These are phyloP conservation scores for Halcyon chelicuti DNA, from an alignment of 2,797 vertebrate genomes.

Conservation along the genomic window DNA sequence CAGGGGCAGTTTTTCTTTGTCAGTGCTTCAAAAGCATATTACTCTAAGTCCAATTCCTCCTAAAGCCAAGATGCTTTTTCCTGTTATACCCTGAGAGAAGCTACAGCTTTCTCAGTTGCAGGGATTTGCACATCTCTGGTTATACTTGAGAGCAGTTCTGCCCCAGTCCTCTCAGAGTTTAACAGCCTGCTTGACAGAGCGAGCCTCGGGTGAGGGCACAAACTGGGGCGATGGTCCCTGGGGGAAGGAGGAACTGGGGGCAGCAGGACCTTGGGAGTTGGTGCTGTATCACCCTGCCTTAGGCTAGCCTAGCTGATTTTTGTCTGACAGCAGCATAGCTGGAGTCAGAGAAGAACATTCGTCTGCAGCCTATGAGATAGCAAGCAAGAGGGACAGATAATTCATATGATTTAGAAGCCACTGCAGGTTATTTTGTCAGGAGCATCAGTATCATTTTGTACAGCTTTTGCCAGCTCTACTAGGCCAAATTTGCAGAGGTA, in stretches of 20 bases:
- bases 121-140: background rate
- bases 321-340: background rate
- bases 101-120: background rate
- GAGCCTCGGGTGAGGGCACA: background rate
- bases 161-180: background rate
- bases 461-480: background rate
- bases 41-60: background rate
- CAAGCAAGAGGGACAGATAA: background rate
- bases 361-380: background rate
- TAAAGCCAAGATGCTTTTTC: background rate
- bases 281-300: background rate
- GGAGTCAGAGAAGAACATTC: background rate
- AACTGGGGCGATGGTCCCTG: accelerated
- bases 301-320: background rate
- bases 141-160: background rate
- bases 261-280: background rate
- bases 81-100: accelerated
- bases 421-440: constrained; percentile 10
- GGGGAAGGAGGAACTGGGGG: accelerated
- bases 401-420: background rate
- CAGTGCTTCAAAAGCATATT: background rate
- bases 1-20: background rate
- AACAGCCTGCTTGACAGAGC: accelerated
- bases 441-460: background rate
- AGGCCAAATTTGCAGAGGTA: background rate